Evolutionary conservation across 2,113 vertebrate species (phyloP), one percentile per base, ranked within the genome.

Genomic region (Platichthys flesus): DNA sequence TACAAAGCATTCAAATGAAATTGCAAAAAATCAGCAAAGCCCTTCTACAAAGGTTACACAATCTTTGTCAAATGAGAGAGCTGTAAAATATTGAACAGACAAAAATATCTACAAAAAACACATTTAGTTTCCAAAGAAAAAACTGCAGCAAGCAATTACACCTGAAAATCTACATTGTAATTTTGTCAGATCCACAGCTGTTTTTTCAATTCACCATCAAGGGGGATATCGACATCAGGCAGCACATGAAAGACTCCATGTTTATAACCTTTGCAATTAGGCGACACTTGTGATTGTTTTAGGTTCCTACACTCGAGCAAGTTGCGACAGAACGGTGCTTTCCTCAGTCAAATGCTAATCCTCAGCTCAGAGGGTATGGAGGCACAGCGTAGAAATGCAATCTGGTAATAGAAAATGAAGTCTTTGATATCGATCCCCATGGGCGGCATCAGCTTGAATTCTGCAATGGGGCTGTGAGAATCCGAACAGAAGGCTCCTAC

Each of bases 341-440:
- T 81, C 28, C 67, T 74, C 74, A 66, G 71, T 78, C 67, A 75
- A 75, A 84, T 61, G 76, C 54, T 58, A 71, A 77, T 79, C 76
- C 35, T 69, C 58, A 18, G 24, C 74, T 88, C 75, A 70, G 54
- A 76, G 80, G 62, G 52, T 58, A 70, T 16, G 60, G 64, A 83
- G 81, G 63, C 55, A 15, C 67, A 20, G 73, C 47, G 51, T 67
- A 82, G 79, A 82, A 73, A 88, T 76, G 55, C 74, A 82, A 67
- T 85, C 80, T 78, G 86, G 66, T 88, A 76, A 88, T 69, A 76
- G 81, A 86, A 88, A 71, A 40, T 71, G 59, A 74, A 85, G 76
- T 67, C 91, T 92, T 90, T 91, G 88, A 92, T 91, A 89, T 77
- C 20, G 54, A 74, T 86, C 85, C 90, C 89, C 62, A 72, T 74